Base-by-base conservation (phyloP, 2,888 invertebrate genomes). In the Sthenelais limicola region DNA sequence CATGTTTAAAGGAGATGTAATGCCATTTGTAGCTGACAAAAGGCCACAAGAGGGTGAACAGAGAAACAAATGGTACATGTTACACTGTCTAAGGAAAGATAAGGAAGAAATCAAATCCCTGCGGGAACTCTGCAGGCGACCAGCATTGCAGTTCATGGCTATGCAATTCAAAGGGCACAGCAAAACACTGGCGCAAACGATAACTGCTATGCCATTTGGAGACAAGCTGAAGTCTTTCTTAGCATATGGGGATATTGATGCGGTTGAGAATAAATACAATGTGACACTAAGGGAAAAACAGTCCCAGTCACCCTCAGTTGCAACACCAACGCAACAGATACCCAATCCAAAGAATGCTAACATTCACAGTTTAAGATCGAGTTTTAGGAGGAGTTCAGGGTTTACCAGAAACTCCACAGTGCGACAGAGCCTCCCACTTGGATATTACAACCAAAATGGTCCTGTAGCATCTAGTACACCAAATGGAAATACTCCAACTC, bases 111-210 rank as follows among this genome's bases (percentile, higher is more conserved):
- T 78, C 7, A 71, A 68, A 32, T 56, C 78, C 21, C 58, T 84
- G 18, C 68, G 79, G 33, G 75, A 76, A 26, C 70, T 84, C n/a
- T 77, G 76, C 52, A 52, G 77, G 49, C 21, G 73, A 33, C 77
- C 74, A 24, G 71, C 56, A 9, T 49, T 74, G 3, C 30, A 54
- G 7, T 38, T 58, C 12, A 33, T 73, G 47, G 26, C 51, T 12
- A 33, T 26, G 32, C 24, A 68, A 24, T 62, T 26, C 43, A 58
- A 32, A 24, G 43, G 43, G 0, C 30, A 26, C 24, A 43, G 54
- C 21, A 15, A 5, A 4, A 30, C 35, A 4, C 30, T 71, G 43
- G 30, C 54, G 3, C 32, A 68, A 9, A 67, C 54, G 21, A 71
- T 76, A 9, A 56, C 30, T 21, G 47, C 38, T 21, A 38, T 74